Evolutionary conservation across 2,113 vertebrate genomes (phyloP).

Genomic region (Lichenostomus cassidix): DNA sequence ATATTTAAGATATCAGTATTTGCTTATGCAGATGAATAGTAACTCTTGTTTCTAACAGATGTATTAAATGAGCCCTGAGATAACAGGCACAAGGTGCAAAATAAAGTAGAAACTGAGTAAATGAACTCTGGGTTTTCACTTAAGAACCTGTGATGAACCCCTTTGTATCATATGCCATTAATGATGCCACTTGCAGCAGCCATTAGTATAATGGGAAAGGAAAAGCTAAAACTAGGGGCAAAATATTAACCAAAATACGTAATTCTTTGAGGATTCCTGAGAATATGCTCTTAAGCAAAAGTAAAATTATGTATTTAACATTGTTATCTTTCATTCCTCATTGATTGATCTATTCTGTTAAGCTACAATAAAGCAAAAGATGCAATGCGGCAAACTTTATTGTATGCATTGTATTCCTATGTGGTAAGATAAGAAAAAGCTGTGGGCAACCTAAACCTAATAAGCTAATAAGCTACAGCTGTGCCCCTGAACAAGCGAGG

Average conservation of each 20-base stretch:
- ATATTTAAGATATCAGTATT: neutral
- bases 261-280: neutral
- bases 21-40: neutral
- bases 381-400: neutral
- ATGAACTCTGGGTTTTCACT: neutral
- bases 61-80: neutral
- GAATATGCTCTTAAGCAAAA: neutral
- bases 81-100: neutral
- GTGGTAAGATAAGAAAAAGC: too few relatives aligned
- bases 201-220: neutral
- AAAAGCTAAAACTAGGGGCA: neutral
- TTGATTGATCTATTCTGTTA: neutral
- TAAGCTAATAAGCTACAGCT: too few relatives aligned
- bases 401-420: too few relatives aligned
- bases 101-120: neutral
- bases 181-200: neutral
- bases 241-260: fast-evolving
- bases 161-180: neutral
- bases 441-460: too few relatives aligned
- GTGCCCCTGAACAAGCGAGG: too few relatives aligned
- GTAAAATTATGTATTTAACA: neutral
- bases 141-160: neutral
- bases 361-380: neutral
- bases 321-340: neutral
- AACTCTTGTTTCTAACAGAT: neutral